Conservation (phyloP, 2,888 invertebrate species). For the Gandaritis pyraliata region DNA sequence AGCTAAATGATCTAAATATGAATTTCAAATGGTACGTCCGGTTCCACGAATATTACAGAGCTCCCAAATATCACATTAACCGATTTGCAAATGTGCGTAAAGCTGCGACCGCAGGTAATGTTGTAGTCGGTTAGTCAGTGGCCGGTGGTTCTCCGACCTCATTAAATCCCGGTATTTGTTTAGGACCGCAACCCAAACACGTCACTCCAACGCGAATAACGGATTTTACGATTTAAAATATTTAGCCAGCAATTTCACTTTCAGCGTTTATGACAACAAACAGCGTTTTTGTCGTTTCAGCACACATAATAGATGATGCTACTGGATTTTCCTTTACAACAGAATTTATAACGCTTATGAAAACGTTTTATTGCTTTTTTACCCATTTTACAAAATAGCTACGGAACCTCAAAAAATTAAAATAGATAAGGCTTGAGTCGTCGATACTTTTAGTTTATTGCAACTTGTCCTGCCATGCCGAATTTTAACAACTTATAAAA, state of each 20-base stretch:
- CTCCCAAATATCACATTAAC: constrained; percentile 22
- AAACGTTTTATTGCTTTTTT: constrained; percentile 1
- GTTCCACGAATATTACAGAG: constrained; percentile 14
- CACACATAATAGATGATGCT: constrained; percentile 38
- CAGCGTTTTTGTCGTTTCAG: constrained; percentile 61
- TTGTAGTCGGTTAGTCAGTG: constrained; percentile 38
- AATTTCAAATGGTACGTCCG: constrained; percentile 8
- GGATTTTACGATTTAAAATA: constrained; percentile 80
- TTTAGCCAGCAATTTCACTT: constrained; percentile 72
- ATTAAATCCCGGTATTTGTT: constrained; percentile 79
- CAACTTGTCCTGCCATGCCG: constrained; percentile 1
- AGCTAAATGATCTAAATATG: background rate
- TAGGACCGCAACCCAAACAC: constrained; percentile 77
- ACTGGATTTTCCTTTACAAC: constrained; percentile 18
- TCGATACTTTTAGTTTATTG: background rate
- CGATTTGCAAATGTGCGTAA: constrained; percentile 25
- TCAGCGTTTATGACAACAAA: constrained; percentile 73
- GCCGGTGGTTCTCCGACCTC: constrained; percentile 62
- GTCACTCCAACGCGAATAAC: constrained; percentile 73
- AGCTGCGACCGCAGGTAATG: constrained; percentile 34
- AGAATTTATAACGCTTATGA: constrained; percentile 11
- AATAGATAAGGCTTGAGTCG: background rate
- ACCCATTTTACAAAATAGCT: background rate
- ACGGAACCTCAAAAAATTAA: background rate
- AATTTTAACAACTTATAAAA: constrained; percentile 1